Evolutionary conservation across 2,113 vertebrate genomes (phyloP), one percentile per base, ranked within the genome.

Genomic region (Coreoperca whiteheadi): DNA sequence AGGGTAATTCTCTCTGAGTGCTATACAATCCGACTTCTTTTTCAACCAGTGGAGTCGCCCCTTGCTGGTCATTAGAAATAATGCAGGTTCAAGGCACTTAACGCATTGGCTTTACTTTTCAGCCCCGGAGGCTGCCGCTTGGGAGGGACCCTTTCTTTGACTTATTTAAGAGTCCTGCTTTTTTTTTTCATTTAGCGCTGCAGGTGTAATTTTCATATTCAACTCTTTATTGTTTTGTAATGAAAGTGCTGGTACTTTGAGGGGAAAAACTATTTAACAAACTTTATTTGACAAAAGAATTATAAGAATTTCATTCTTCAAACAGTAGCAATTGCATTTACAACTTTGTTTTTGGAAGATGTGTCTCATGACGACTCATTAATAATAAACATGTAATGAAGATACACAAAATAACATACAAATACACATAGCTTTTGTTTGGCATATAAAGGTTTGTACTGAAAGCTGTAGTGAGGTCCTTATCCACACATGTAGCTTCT

Each of bases 191-290:
- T 0, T 51, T 8, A 51, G 20, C 20, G n/a, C 59, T 67, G n/a
- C 2, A 39, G 34, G 32, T 73, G 14, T 21, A 14, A 39, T 79
- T 76, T 67, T 70, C 23, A 37, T 79, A 46, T 71, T 53, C 21
- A 68, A 5, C n/a, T 25, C 61, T 79, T 34, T 77, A 50, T 34
- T 74, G 32, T 53, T 83, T 79, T 60, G 2, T 61, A 67, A 67
- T 75, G 41, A 77, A 51, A 84, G 50, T 39, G 9, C 5, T 51
- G 18, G 15, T 32, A 50, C 71, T 79, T 73, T 28, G 28, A 21
- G 15, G 61, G 46, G 32, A 25, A 50, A 76, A 83, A 67, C 43
- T 51, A 71, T 12, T 39, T 21, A 67, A 77, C 50, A 34, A 61
- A 74, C 34, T 28, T 69, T 8, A 67, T 25, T 60, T 8, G 59